These are phyloP conservation scores for Coboldia fuscipes DNA, from an alignment of 1,140 invertebrate genomes.

Conservation along the genomic window DNA sequence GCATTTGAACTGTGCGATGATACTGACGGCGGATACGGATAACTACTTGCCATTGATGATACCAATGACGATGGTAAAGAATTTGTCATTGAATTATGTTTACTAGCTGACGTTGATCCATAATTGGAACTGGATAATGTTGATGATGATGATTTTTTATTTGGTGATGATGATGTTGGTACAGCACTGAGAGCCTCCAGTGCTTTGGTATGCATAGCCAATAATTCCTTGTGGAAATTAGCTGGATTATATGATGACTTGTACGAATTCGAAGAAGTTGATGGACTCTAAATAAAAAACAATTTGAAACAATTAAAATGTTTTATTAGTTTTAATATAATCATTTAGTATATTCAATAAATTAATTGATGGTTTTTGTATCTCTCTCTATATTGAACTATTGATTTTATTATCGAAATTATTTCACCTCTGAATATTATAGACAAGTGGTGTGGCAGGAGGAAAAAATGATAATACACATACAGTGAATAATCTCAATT, in stretches of 20 bases:
- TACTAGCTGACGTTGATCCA: slow-evolving; percentile 5
- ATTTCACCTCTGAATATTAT: not conserved
- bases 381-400: not conserved
- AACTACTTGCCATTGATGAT: too few relatives aligned
- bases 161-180: slow-evolving; percentile 9
- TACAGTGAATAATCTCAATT: too few relatives aligned
- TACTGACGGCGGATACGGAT: too few relatives aligned
- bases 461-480: too few relatives aligned
- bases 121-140: slow-evolving; percentile 7
- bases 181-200: slow-evolving; percentile 11
- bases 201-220: slow-evolving; percentile 21
- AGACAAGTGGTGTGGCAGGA: too few relatives aligned
- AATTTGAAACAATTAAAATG: not conserved
- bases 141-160: slow-evolving; percentile 3
- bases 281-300: not conserved
- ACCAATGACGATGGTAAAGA: too few relatives aligned
- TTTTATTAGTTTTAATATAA: not conserved
- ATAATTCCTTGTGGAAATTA: slow-evolving; percentile 18
- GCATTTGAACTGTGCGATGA: too few relatives aligned
- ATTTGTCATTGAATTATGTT: not conserved
- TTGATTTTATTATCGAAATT: not conserved
- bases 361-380: not conserved
- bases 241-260: slow-evolving; percentile 14
- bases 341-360: not conserved
- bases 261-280: not conserved